Percentiles rank a stretch among this genome's conserved stretches.
phyloP scores from a whole-genome alignment of 37 sponge, comb jelly and placozoan species.

The Cliona cf. orientalis region DNA sequence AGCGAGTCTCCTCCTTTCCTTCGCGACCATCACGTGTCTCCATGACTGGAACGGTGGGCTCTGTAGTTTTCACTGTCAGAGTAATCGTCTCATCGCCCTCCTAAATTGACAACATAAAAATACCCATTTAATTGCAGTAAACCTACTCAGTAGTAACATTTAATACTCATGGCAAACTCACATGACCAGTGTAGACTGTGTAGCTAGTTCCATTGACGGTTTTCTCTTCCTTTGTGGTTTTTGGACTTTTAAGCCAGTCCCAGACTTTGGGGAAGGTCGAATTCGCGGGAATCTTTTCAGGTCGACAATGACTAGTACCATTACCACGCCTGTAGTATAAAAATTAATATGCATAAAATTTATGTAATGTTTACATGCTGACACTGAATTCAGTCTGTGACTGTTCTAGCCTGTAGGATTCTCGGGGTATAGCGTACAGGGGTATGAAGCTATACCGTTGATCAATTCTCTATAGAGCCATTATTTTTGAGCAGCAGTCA shows the following conservation, averaged over 20 bases:
- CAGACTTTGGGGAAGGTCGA: not conserved
- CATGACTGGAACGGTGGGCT: not conserved
- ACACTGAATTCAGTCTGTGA: too few relatives aligned
- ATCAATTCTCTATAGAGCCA: too few relatives aligned
- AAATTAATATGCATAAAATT: not conserved
- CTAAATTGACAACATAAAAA: not conserved
- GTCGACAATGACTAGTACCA: not conserved
- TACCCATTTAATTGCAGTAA: not conserved
- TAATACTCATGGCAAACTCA: too few relatives aligned
- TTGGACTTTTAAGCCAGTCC: too few relatives aligned
- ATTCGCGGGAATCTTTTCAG: not conserved
- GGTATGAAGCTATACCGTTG: too few relatives aligned
- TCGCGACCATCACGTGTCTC: not conserved
- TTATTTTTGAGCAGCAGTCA: too few relatives aligned
- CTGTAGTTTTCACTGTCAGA: not conserved
- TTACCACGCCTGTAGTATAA: not conserved
- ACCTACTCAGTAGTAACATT: not conserved
- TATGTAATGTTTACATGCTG: too few relatives aligned
- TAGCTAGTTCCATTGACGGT: not conserved
- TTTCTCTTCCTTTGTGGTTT: too few relatives aligned
- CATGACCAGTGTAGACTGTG: not conserved
- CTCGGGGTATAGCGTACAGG: too few relatives aligned
- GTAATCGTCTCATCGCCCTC: not conserved
- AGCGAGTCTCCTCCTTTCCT: slow-evolving; percentile 5
- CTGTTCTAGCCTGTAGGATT: too few relatives aligned